Base-by-base conservation (phyloP, 2,888 invertebrate genomes). In the Apomyelois bistriatella region DNA sequence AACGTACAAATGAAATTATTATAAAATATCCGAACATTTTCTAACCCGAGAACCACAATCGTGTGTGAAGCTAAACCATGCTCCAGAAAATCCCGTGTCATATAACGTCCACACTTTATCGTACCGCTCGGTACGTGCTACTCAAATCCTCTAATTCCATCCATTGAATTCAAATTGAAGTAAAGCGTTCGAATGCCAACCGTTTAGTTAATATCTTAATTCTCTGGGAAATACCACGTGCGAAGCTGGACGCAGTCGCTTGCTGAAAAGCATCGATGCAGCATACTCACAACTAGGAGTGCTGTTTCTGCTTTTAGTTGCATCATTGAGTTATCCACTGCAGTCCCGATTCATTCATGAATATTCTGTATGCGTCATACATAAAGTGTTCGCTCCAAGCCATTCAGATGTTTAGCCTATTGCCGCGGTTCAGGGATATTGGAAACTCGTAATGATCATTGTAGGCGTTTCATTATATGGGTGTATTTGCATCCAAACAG, bases 161-260 rank as follows among this genome's bases (percentile, higher is more conserved):
- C 80, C 82, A 86, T 86, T 86, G 85, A 86, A 89, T 87, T 86
- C 82, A 85, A 86, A 87, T 88, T 80, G 82, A 83, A 82, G 85
- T 83, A 79, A 83, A 87, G 83, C 79, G 80, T 75, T 73, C 69
- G 66, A 68, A 58, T 67, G 65, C 74, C 70, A 64, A 65, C 65
- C 79, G 78, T 75, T 82, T 80, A 76, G 84, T 83, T 86, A 87
- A 88, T 87, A 88, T 84, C 87, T 84, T 85, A 87, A 87, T 85
- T 82, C 86, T 78, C 76, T 85, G 88, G 83, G 88, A 87, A 79
- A 70, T 68, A 65, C 67, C 82, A 84, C 73, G 76, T 85, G 83
- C 62, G 58, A 57, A 53, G 56, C 58, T 46, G 54, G 64, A 57
- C 64, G 60, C 59, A 56, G 62, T 65, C 59, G 64, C 62, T 66